Evolutionary conservation across 2,113 vertebrate genomes (phyloP), one percentile per base, ranked within the genome.

Genomic region (Bos javanicus): DNA sequence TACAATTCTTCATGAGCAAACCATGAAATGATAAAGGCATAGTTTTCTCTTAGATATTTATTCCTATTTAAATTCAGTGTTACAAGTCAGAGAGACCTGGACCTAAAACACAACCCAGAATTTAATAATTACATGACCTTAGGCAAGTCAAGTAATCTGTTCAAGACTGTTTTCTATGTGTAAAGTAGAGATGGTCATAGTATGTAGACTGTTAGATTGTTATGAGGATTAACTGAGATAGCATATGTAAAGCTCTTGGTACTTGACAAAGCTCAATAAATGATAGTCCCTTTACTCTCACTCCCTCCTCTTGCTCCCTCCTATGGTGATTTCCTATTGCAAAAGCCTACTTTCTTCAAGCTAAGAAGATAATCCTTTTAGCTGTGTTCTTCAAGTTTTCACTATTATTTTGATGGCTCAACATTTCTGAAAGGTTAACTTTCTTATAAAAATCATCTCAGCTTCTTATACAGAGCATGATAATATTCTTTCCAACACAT

Each of bases 11-110:
- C 19, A 93, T 57, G 60, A 87, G 74, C 54, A 97, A 86, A 76
- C 25, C 9, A 87, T 80, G 23, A 93, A 84, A 48, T 78, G 7
- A 48, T 78, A 96, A 43, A 82, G 25, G 52, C 9, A 52, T 87
- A 36, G 8, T 91, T 94, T 90, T 86, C 26, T 95, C 15, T 97
- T 71, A 89, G 28, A n/a, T 74, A 90, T 90, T 90, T 92, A 52
- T 48, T 87, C 19, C 10, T 87, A 39, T 87, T 46, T 52, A 94
- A 57, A 30, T 36, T 57, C 5, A 91, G 28, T 28, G 8, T 87
- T 83, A 83, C 46, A 93, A 59, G 2, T 74, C 33, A 82, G 74
- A 82, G 33, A 96, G 30, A 81, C 33, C 9, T 87, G 30, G 15
- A 85, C 95, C 17, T 93, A 96, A 93, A 90, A 90, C 14, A 39